Evolutionary conservation across 2,888 invertebrate genomes (phyloP), one percentile per base, ranked within the genome.

Genomic region (Ecliptopera silaceata): DNA sequence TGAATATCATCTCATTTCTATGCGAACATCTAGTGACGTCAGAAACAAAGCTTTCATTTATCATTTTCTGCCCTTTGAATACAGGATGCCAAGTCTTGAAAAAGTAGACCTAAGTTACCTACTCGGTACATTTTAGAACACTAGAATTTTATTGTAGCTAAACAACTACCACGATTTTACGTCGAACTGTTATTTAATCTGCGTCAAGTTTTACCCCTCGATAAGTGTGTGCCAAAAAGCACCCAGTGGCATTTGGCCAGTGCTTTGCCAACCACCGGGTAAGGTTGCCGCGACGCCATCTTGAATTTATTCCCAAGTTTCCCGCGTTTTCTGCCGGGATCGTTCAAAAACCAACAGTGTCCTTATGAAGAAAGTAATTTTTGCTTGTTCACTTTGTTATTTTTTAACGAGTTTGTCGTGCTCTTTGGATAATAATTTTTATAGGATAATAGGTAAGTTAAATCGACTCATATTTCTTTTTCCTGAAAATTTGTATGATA

Each of bases 361-460:
- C 82, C 88, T 75, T 89, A 89, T 88, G 88, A 88, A 84, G 87
- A 77, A 82, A 80, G 77, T 74, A 77, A 82, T 69, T 67, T 70
- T 78, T 53, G 63, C 66, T 63, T 72, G 75, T 73, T 74, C 72
- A 64, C 74, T 74, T 69, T 79, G 80, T 79, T 77, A 75, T 68
- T 73, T 77, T 59, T 66, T 71, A 59, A 74, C 68, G 61, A 76
- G 71, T 70, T 78, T 76, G 66, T 68, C 75, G 73, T 81, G 80
- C 75, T 80, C 69, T 67, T 74, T 78, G 74, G 86, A 88, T 74
- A 85, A 82, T 79, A 87, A 87, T 81, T 88, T 88, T 75, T 88
- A 84, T 79, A 83, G 76, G 74, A 86, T 88, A 86, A 70, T 76
- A 73, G 77, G 85, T 86, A 63, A 79, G 82, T 77, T 53, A 47